phyloP scores from a whole-genome alignment of 2,797 vertebrate species.

The Dromococcyx pavoninus region DNA sequence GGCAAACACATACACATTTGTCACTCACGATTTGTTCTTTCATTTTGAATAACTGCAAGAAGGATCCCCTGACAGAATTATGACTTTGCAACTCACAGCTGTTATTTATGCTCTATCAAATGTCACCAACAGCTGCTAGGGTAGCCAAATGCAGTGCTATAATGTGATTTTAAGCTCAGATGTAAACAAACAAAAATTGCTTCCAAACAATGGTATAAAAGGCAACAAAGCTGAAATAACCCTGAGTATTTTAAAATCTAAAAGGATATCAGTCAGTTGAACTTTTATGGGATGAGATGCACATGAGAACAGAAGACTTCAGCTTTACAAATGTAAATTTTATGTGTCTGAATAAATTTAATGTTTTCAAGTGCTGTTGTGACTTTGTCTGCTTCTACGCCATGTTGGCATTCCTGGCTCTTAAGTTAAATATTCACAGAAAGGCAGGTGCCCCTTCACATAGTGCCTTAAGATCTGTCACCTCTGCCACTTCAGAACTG shows the following conservation, averaged over 20 bases:
- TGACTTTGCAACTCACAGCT: slow-evolving; percentile 15
- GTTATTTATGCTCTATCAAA: slow-evolving; percentile 35
- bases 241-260: not conserved
- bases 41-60: not conserved
- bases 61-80: not conserved
- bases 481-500: not conserved
- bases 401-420: not conserved
- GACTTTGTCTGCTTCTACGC: not conserved
- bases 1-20: not conserved
- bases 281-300: not conserved
- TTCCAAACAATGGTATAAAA: not conserved
- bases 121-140: slow-evolving; percentile 25
- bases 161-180: not conserved
- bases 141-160: not conserved
- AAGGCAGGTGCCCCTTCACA: not conserved
- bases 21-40: not conserved
- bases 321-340: not conserved
- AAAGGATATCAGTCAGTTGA: not conserved
- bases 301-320: not conserved
- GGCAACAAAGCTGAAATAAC: not conserved
- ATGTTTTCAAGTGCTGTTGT: not conserved
- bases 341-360: not conserved
- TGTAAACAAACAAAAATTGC: slow-evolving; percentile 27
- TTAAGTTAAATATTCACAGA: not conserved
- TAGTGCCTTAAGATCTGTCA: not conserved